Conservation (phyloP, 2,797 vertebrate genomes). For the Echeneis naucrates region DNA sequence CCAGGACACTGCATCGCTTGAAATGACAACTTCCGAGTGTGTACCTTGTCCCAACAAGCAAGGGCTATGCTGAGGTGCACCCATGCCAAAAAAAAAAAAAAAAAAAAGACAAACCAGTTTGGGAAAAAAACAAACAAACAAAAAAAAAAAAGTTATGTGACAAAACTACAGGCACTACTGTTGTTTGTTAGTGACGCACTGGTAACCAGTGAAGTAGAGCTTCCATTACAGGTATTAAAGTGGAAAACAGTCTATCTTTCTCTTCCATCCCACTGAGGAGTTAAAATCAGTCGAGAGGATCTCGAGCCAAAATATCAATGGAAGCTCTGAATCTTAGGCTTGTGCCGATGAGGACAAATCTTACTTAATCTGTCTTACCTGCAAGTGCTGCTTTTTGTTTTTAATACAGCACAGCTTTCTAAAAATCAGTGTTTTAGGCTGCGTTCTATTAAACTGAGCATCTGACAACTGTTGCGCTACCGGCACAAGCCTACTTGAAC, state of each 20-base stretch:
- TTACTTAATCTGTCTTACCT: conserved; percentile 9
- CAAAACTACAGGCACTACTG: conserved; percentile 56
- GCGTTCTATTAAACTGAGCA: not conserved
- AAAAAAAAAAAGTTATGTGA: conserved; percentile 25
- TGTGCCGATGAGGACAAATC: conserved; percentile 57
- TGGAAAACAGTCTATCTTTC: not conserved
- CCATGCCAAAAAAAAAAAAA: conserved; percentile 63
- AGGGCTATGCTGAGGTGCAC: conserved; percentile 57
- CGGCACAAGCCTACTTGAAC: conserved; percentile 68
- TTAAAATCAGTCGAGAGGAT: conserved; percentile 3
- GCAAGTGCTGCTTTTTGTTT: not conserved
- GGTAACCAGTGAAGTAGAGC: conserved; percentile 63
- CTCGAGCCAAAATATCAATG: conserved; percentile 58
- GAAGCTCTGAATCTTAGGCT: conserved; percentile 78
- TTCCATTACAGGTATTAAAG: conserved; percentile 63
- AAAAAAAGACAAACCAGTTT: conserved; percentile 31
- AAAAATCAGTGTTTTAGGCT: not conserved
- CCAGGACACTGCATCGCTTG: conserved; percentile 30
- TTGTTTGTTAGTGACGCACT: conserved; percentile 75
- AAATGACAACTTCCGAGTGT: conserved; percentile 41
- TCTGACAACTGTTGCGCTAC: conserved; percentile 9
- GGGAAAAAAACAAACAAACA: not conserved
- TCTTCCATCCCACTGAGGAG: conserved; percentile 20
- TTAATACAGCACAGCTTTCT: not conserved
- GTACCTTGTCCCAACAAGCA: conserved; percentile 72